A percentile compares a stretch with the other conserved stretches of the same genome.
Evolutionary conservation across 2,797 vertebrate genomes (phyloP).

Genomic region (Cryptoblepharus egeriae): DNA sequence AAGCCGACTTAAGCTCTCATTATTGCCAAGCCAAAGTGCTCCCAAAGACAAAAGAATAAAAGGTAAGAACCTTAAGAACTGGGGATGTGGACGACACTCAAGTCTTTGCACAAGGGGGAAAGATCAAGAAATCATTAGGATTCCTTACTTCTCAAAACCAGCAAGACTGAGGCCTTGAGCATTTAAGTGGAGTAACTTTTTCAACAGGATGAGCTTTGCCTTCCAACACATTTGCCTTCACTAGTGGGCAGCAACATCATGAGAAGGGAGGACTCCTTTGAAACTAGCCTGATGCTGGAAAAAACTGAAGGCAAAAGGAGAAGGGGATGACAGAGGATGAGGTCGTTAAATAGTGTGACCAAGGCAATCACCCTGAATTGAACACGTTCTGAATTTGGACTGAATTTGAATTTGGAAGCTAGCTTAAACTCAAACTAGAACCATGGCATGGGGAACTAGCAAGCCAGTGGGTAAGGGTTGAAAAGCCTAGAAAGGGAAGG

Average conservation of each 20-base stretch:
- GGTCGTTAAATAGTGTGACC: too few relatives aligned
- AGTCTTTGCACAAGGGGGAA: conserved; percentile 20
- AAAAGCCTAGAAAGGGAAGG: too few relatives aligned
- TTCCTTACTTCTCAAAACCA: background rate
- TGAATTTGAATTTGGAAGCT: too few relatives aligned
- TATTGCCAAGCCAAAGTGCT: conserved; percentile 57
- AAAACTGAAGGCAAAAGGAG: too few relatives aligned
- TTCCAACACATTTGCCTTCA: background rate
- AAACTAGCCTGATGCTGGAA: too few relatives aligned
- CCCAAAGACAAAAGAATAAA: conserved; percentile 23
- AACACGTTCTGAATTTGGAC: too few relatives aligned
- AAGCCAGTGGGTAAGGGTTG: background rate
- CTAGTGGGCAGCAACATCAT: too few relatives aligned
- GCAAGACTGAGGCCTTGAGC: fast-evolving
- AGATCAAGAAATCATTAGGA: conserved; percentile 3
- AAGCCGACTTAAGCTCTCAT: conserved; percentile 55
- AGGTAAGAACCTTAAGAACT: conserved; percentile 30
- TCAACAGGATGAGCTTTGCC: background rate
- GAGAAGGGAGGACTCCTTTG: too few relatives aligned
- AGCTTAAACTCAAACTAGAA: background rate
- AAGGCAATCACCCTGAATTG: too few relatives aligned
- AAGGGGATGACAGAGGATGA: too few relatives aligned
- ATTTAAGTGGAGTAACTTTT: background rate
- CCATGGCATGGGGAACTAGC: background rate
- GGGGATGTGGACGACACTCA: conserved; percentile 44